Base-by-base conservation (phyloP, 2,888 invertebrate genomes). In the Nebria brevicollis region DNA sequence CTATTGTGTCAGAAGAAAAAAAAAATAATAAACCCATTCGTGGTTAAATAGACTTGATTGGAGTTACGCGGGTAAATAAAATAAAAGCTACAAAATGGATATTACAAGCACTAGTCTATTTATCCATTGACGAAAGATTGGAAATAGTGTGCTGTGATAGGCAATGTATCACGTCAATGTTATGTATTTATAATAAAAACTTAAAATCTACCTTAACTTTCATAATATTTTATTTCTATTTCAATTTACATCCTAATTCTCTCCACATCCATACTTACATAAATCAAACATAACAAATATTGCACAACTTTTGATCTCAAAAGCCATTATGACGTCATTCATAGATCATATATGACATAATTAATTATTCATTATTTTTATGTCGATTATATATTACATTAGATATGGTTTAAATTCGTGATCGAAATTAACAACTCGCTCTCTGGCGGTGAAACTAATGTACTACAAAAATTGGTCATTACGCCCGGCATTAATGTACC, bases 101-200 rank as follows among this genome's bases (percentile, higher is more conserved):
- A 25, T 74, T 75, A 34, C 15, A 54, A 42, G 20, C 34, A 26
- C 64, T 74, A 64, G 81, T 81, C 81, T 81, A 76, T 81, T 81
- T 76, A 76, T 5, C 76, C 43, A 79, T 70, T 43, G 68, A 79
- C 66, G 15, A 75, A 75, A 7, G 54, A 80, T 77, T 72, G 72
- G 66, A 77, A 80, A 81, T 81, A 81, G 81, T 81, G 81, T 81
- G 81, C 81, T 81, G 81, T 81, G 81, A 81, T 81, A 81, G 77
- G 81, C 81, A 81, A 77, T 81, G 81, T 81, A 81, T 81, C 81
- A 81, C 76, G 77, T 81, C 81, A 77, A 77, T 81, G 81, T 81
- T 81, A 81, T 81, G 81, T 81, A 81, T 81, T 81, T 81, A 81
- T 81, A 81, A 81, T 81, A 81, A 81, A 81, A 77, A 70, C 65